Evolutionary conservation across 1,140 invertebrate genomes (phyloP).

Genomic region (Sminthurides bifidus): DNA sequence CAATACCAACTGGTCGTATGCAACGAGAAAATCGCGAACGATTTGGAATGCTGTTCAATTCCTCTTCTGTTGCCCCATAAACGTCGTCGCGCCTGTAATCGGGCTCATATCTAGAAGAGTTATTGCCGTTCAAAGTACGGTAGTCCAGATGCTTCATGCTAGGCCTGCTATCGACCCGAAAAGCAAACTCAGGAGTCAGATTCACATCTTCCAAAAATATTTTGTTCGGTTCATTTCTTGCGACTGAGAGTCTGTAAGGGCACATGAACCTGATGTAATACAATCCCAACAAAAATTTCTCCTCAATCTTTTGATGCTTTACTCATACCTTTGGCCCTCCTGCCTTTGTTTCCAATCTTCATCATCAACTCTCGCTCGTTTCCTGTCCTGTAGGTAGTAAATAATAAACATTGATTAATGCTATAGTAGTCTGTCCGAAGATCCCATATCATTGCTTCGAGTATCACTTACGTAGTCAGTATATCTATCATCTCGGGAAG

Average conservation of each 20-base stretch:
- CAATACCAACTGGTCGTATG: constrained; percentile 8
- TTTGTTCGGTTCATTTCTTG: constrained; percentile 13
- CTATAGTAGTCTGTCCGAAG: too few species aligned
- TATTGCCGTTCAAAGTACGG: neutral
- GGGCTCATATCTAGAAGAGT: constrained; percentile 2
- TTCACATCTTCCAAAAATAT: constrained; percentile 22
- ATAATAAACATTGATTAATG: neutral
- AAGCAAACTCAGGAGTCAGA: constrained; percentile 17
- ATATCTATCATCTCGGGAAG: too few species aligned
- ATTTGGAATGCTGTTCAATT: constrained; percentile 2
- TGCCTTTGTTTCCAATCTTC: constrained; percentile 2
- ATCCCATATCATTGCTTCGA: too few species aligned
- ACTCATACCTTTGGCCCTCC: constrained; percentile 3
- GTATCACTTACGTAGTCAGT: too few species aligned
- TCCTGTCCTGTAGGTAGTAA: neutral
- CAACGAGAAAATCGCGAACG: constrained; percentile 1
- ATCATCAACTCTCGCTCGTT: neutral
- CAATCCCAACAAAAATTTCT: neutral
- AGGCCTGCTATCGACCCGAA: constrained; percentile 16
- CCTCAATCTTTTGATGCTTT: neutral
- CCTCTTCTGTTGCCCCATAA: constrained; percentile 9
- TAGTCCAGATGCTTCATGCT: neutral
- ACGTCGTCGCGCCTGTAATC: neutral
- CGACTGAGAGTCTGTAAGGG: constrained; percentile 5
- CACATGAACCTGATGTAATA: too few species aligned